A percentile compares a stretch with the other conserved stretches of the same genome.
phyloP scores from a whole-genome alignment of 2,113 vertebrate species.

The Cichladusa arquata region DNA sequence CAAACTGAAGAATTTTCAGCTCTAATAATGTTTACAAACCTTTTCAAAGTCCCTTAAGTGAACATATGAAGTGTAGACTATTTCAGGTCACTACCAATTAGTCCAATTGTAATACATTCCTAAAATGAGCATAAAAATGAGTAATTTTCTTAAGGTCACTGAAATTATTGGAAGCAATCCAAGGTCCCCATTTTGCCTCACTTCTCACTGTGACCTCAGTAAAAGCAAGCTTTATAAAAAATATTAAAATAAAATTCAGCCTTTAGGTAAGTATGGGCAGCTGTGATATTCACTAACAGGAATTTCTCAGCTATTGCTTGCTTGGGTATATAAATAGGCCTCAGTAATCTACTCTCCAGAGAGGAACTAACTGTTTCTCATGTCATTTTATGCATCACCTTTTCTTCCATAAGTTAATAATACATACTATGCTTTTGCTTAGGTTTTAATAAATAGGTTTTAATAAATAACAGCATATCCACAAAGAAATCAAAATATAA shows the following conservation, averaged over 20 bases:
- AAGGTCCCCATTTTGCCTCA: neutral
- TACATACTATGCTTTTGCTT: neutral
- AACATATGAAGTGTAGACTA: accelerated
- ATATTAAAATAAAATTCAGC: neutral
- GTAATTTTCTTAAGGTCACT: neutral
- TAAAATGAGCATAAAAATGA: neutral
- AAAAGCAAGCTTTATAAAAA: neutral
- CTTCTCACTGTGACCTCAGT: neutral
- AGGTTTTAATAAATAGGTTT: neutral
- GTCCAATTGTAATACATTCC: neutral
- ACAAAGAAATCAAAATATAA: neutral
- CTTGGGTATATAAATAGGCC: neutral
- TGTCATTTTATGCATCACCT: neutral
- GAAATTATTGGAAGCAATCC: neutral
- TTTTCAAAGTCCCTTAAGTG: neutral
- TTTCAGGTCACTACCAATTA: neutral
- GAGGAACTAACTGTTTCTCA: neutral
- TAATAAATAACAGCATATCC: neutral
- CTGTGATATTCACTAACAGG: neutral
- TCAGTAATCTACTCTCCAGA: neutral
- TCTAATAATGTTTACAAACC: neutral
- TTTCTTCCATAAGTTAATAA: neutral
- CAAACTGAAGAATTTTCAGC: neutral
- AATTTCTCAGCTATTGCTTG: neutral
- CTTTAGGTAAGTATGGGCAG: neutral